Conservation (phyloP, 2,113 vertebrate genomes). For the Zeus faber region DNA sequence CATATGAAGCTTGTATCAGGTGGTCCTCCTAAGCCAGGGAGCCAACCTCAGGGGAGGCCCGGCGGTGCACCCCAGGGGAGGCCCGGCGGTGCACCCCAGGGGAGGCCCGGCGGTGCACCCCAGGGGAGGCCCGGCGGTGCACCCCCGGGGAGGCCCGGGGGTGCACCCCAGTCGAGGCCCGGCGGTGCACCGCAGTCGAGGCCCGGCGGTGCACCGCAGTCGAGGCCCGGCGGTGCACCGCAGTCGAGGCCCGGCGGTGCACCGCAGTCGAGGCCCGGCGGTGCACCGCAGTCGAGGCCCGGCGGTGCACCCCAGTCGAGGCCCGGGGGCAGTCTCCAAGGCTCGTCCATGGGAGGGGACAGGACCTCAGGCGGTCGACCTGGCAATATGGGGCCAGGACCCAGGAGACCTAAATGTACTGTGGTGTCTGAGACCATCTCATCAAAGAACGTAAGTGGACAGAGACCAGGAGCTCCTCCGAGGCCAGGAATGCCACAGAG, state of each 20-base stretch:
- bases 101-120: conserved; percentile 35
- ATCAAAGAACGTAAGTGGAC: conserved; percentile 84
- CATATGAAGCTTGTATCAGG: conserved; percentile 33
- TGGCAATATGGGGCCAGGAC: conserved; percentile 56
- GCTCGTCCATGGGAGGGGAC: conserved; percentile 27
- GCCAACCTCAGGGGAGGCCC: conserved; percentile 22
- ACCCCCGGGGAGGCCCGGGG: conserved; percentile 24
- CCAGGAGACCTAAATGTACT: conserved; percentile 84
- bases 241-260: conserved; percentile 28
- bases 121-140: conserved; percentile 36
- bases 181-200: conserved; percentile 35
- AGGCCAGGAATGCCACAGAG: conserved; percentile 50
- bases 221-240: conserved; percentile 27
- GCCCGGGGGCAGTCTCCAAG: conserved; percentile 35
- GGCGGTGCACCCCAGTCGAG: conserved; percentile 35
- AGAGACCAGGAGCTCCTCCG: conserved; percentile 44
- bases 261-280: conserved; percentile 21
- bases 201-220: conserved; percentile 34
- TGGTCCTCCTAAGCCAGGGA: conserved; percentile 38
- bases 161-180: conserved; percentile 27
- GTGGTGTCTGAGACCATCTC: conserved; percentile 96
- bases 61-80: conserved; percentile 28
- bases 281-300: conserved; percentile 26
- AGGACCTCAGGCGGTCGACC: conserved; percentile 50
- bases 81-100: conserved; percentile 31